A percentile compares a stretch with the other conserved stretches of the same genome.
phyloP scores from a whole-genome alignment of 2,113 vertebrate species.

The Stomatorhinus ivindoensis region DNA sequence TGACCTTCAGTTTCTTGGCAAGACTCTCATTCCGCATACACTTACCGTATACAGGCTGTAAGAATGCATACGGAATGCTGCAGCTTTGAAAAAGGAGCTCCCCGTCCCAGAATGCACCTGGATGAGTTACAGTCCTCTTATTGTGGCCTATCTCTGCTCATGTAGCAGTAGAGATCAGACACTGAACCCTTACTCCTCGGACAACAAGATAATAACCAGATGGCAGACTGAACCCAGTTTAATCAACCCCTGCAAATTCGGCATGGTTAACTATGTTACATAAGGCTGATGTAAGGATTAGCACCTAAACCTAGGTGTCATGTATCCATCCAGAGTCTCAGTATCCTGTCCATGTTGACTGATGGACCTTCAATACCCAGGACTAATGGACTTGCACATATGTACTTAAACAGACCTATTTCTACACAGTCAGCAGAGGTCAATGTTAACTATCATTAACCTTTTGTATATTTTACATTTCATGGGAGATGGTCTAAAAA shows the following conservation, averaged over 20 bases:
- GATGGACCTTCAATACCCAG: not conserved
- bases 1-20: not conserved
- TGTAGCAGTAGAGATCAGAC: not conserved
- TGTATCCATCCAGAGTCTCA: slow-evolving; percentile 19
- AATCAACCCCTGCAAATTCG: slow-evolving; percentile 28
- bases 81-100: not conserved
- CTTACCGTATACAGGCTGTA: not conserved
- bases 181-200: not conserved
- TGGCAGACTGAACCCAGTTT: slow-evolving; percentile 24
- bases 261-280: slow-evolving; percentile 19
- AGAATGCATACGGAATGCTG: not conserved
- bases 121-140: not conserved
- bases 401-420: not conserved
- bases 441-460: not conserved
- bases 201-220: slow-evolving; percentile 30
- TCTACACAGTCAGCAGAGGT: not conserved
- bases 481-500: not conserved
- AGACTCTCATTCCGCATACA: not conserved
- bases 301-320: slow-evolving; percentile 8
- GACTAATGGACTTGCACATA: not conserved
- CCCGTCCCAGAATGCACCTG: not conserved
- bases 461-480: not conserved
- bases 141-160: not conserved
- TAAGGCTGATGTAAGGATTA: slow-evolving; percentile 22
- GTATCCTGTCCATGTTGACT: slow-evolving; percentile 14